These are phyloP conservation scores for Chymomyza procnemis DNA, from an alignment of 2,888 invertebrate species.

Conservation along the genomic window DNA sequence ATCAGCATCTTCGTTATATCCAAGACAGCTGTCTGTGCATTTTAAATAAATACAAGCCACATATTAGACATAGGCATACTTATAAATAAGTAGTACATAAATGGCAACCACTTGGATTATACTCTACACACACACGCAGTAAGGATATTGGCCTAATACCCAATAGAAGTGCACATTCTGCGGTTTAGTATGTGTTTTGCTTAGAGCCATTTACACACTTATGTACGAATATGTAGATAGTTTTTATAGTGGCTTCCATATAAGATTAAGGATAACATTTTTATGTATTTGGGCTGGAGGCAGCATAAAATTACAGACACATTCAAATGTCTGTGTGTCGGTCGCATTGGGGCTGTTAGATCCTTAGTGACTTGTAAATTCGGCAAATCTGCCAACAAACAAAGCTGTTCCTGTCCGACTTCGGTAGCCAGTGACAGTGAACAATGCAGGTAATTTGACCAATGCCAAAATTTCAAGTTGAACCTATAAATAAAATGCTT, in stretches of 20 bases:
- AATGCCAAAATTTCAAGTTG: not conserved
- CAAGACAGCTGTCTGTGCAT: constrained; percentile 40
- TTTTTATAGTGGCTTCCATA: not conserved
- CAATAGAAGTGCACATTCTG: not conserved
- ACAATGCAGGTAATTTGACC: not conserved
- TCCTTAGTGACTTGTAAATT: not conserved
- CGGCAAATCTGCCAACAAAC: not conserved
- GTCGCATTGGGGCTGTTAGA: not conserved
- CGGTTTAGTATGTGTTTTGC: not conserved
- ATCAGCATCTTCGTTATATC: not conserved
- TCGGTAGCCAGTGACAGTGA: not conserved
- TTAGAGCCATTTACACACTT: not conserved
- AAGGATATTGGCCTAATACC: not conserved
- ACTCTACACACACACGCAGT: not conserved
- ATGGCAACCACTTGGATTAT: not conserved
- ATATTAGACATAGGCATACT: not conserved
- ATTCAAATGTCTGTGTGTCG: not conserved
- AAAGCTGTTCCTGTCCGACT: not conserved
- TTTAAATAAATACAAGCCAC: constrained; percentile 48
- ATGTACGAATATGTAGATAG: not conserved
- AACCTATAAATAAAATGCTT: not conserved
- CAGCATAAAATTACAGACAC: not conserved
- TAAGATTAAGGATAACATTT: not conserved
- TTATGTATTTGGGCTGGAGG: not conserved
- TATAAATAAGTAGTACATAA: not conserved